These are phyloP conservation scores for Lepas anatifera DNA, from an alignment of 2,888 invertebrate species.

Conservation along the genomic window DNA sequence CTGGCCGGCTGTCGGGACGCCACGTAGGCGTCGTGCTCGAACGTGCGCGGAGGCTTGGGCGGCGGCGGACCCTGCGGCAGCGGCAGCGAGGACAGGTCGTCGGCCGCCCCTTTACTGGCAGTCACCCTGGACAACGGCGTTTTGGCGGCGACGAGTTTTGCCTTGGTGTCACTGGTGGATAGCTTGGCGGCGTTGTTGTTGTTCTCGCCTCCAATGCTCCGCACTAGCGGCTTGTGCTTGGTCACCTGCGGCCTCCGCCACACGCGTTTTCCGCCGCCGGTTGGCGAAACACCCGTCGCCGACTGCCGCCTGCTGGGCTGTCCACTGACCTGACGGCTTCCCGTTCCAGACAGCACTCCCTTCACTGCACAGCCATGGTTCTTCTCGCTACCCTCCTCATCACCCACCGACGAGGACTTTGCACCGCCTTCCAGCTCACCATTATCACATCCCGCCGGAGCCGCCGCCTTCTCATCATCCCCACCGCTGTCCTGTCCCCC, in stretches of 20 bases:
- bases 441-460: neutral
- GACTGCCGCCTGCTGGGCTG: neutral
- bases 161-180: neutral
- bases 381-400: too few species aligned
- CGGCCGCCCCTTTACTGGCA: too few species aligned
- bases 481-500: neutral
- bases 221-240: neutral
- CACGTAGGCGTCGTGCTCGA: constrained; percentile 1
- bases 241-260: neutral
- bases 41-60: neutral
- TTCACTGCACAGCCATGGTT: too few species aligned
- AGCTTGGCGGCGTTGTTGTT: neutral
- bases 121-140: neutral
- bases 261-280: neutral
- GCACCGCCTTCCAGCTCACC: too few species aligned
- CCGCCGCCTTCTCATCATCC: neutral
- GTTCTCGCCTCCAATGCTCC: neutral
- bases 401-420: too few species aligned
- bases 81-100: neutral
- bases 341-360: too few species aligned
- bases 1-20: neutral
- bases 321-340: too few species aligned
- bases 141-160: neutral
- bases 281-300: neutral
- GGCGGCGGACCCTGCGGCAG: neutral